phyloP scores from a whole-genome alignment of 2,113 vertebrate species.

The Poeciliopsis retropinna region DNA sequence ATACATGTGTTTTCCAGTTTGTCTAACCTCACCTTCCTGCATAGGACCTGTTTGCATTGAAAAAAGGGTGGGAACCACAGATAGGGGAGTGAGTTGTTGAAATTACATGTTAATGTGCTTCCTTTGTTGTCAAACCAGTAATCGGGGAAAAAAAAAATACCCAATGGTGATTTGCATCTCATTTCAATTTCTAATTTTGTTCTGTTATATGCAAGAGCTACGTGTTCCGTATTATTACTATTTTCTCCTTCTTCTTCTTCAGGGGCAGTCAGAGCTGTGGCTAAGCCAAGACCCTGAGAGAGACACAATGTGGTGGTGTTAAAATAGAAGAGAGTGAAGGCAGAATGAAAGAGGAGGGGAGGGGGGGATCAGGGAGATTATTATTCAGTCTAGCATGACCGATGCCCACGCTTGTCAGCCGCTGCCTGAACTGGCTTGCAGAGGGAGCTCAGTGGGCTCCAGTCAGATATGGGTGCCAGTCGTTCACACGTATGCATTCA shows the following conservation, averaged over 20 bases:
- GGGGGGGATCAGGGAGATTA: constrained; percentile 65
- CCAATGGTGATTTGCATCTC: constrained; percentile 81
- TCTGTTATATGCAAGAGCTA: constrained; percentile 70
- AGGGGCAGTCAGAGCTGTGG: constrained; percentile 46
- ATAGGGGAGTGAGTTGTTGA: constrained; percentile 67
- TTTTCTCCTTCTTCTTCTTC: constrained; percentile 50
- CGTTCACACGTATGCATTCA: constrained; percentile 40
- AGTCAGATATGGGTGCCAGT: constrained; percentile 58
- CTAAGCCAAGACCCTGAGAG: constrained; percentile 70
- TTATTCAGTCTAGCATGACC: constrained; percentile 74
- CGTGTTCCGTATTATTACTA: constrained; percentile 61
- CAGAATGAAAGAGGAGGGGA: constrained; percentile 37
- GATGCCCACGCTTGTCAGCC: constrained; percentile 70
- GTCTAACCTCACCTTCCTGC: constrained; percentile 21
- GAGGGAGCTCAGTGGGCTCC: constrained; percentile 46
- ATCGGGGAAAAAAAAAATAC: constrained; percentile 76
- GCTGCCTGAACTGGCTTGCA: constrained; percentile 61
- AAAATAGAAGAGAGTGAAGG: constrained; percentile 61
- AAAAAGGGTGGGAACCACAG: constrained; percentile 11
- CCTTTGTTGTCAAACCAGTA: constrained; percentile 84
- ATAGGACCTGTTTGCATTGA: constrained; percentile 23
- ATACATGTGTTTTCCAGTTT: constrained; percentile 18
- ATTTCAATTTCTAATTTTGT: constrained; percentile 82
- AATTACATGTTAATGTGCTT: constrained; percentile 81
- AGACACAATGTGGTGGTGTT: constrained; percentile 72